Evolutionary conservation across 2,113 vertebrate species (phyloP).

Genomic region (Paraplagusia blochii): DNA sequence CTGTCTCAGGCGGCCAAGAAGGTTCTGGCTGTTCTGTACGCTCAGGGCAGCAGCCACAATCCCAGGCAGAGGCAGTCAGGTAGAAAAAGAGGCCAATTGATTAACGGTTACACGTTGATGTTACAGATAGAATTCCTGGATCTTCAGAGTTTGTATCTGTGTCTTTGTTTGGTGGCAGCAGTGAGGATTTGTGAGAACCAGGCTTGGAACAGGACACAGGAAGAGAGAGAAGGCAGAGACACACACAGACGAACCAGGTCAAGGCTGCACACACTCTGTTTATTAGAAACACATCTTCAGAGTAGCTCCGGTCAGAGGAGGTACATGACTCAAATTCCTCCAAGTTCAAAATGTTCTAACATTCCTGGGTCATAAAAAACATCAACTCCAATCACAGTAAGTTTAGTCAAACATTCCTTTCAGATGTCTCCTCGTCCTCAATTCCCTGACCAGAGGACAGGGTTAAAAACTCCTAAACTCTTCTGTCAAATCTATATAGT

Average conservation of each 20-base stretch:
- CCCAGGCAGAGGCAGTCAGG: conserved; percentile 64
- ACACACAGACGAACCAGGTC: conserved; percentile 29
- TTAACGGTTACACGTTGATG: no score
- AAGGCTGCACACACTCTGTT: background rate
- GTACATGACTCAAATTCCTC: no score
- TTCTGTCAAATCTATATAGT: no score
- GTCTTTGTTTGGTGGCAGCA: conserved; percentile 18
- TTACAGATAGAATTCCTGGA: background rate
- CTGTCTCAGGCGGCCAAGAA: conserved; percentile 83
- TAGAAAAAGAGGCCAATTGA: background rate
- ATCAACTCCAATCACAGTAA: no score
- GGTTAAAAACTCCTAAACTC: no score
- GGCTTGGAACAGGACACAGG: conserved; percentile 27
- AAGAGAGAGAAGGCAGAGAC: conserved; percentile 14
- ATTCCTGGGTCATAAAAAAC: no score
- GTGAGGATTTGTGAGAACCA: conserved; percentile 25
- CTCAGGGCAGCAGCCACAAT: conserved; percentile 38
- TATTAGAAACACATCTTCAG: background rate
- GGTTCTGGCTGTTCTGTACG: conserved; percentile 81
- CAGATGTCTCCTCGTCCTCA: no score
- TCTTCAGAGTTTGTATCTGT: background rate
- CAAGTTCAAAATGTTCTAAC: no score
- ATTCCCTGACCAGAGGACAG: no score
- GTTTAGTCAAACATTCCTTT: no score
- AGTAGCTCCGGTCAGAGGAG: no score